Base-by-base conservation (phyloP, 2,888 invertebrate species). In the Limenitis camilla region DNA sequence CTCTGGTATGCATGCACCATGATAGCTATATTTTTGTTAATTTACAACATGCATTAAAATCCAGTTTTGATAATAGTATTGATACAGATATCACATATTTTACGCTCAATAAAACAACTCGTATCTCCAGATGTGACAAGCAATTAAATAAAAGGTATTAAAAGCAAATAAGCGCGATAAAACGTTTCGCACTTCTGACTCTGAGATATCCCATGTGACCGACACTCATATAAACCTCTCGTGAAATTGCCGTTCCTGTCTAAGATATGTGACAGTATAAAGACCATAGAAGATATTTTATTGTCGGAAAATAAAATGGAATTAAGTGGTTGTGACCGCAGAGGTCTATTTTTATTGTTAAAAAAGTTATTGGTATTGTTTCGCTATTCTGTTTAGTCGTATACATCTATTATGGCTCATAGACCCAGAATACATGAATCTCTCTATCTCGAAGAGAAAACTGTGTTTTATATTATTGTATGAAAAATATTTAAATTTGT, bases 241-340 rank as follows among this genome's bases (percentile, higher is more conserved):
- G 27, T 46, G 41, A 48, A 52, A 56, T 52, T 38, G 42, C 39
- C 48, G 36, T 40, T 43, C 43, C 35, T 49, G 49, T 47, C 39
- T 53, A 40, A 43, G 46, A 50, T 53, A 46, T 53, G 46, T 46
- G 45, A 46, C 46, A 40, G 52, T 40, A 49, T 48, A 40, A 46
- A 46, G 47, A 40, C 30, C 43, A 40, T 40, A 27, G 42, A 49
- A 43, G 33, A 53, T 43, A 53, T 47, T 56, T 53, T 56, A 56
- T 56, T 44, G 39, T 30, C 40, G 47, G 35, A 42, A 49, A 48
- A 56, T 52, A 51, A 52, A 56, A 56, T 28, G 42, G 41, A 32
- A 49, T 56, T 52, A 43, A 49, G 45, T 43, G 52, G 58, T 63
- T 62, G 66, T 31, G 62, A 60, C 63, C 61, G 19, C 39, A 38